phyloP scores from a whole-genome alignment of 2,888 invertebrate species.

The Tenthredo distinguenda region DNA sequence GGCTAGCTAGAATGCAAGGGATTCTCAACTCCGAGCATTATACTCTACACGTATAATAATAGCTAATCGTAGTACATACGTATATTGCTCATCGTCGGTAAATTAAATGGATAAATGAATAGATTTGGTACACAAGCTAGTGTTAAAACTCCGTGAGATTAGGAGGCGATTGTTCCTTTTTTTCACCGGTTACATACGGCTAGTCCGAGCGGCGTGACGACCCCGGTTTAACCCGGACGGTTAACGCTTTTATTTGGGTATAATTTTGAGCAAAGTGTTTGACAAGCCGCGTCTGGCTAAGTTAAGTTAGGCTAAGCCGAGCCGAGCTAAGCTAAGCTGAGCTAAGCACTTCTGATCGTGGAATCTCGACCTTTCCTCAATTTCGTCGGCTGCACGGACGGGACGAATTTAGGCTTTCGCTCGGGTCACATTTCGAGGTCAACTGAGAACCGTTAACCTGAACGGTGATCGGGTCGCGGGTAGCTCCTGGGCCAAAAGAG shows the following conservation, averaged over 20 bases:
- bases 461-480: slow-evolving; percentile 42
- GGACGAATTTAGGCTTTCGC: slow-evolving; percentile 30
- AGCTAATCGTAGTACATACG: not conserved
- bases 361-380: slow-evolving; percentile 43
- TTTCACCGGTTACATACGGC: not conserved
- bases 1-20: not conserved
- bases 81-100: not conserved
- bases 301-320: too few species aligned
- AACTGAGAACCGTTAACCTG: slow-evolving; percentile 48
- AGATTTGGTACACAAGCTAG: not conserved
- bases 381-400: slow-evolving; percentile 27
- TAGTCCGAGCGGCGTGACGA: slow-evolving; percentile 22
- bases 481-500: slow-evolving; percentile 23
- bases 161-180: not conserved
- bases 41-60: not conserved
- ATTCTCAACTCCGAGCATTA: not conserved
- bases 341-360: slow-evolving; percentile 14
- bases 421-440: slow-evolving; percentile 50
- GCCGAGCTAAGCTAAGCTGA: not conserved
- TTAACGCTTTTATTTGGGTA: slow-evolving; percentile 34
- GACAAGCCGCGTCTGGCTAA: slow-evolving; percentile 10
- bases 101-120: not conserved
- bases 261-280: slow-evolving; percentile 29
- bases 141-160: slow-evolving; percentile 9
- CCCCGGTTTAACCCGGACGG: slow-evolving; percentile 40